Evolutionary conservation across 2,797 vertebrate genomes (phyloP), one percentile per base, ranked within the genome.

Genomic region (Bufotes viridis): DNA sequence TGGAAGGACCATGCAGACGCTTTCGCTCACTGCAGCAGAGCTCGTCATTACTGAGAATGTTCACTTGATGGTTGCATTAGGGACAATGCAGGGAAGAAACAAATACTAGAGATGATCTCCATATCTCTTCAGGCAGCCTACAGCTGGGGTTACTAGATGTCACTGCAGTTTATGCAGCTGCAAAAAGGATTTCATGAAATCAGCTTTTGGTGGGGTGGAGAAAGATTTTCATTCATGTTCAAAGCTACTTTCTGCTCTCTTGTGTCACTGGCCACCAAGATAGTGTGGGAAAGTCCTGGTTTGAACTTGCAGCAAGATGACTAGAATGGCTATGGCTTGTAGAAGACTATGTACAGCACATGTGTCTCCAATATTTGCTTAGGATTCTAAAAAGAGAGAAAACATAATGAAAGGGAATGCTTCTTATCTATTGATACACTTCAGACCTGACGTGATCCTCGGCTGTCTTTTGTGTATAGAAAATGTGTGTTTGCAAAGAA

Each of bases 241-340:
- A 87, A 87, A 87, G 85, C 85, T 67, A 60, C 78, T 61, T 22
- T 72, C 55, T 15, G 53, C 65, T 80, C 76, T n/a, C 51, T n/a
- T 75, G 75, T 87, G 78, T 87, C 69, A 87, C 63, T 81, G 65
- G 55, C 78, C 65, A 87, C 65, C 65, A 80, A 65, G 67, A 60
- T 53, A 60, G 79, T 81, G 78, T 87, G 86, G 78, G 86, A 75
- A 87, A 87, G 78, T 74, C 86, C 78, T 87, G 69, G 86, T 87
- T 87, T 87, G 86, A 87, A 87, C 86, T 82, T 87, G 78, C 78
- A 81, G 29, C 42, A 75, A 85, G 83, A 63, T 61, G 17, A 76
- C 57, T 84, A 84, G 51, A 60, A 61, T 81, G 26, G 53, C 76
- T 70, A 49, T 70, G 15, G 34, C 74, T 79, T 70, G 24, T 58